Base-by-base conservation (phyloP, 2,113 vertebrate species). In the Philantomba maxwellii region DNA sequence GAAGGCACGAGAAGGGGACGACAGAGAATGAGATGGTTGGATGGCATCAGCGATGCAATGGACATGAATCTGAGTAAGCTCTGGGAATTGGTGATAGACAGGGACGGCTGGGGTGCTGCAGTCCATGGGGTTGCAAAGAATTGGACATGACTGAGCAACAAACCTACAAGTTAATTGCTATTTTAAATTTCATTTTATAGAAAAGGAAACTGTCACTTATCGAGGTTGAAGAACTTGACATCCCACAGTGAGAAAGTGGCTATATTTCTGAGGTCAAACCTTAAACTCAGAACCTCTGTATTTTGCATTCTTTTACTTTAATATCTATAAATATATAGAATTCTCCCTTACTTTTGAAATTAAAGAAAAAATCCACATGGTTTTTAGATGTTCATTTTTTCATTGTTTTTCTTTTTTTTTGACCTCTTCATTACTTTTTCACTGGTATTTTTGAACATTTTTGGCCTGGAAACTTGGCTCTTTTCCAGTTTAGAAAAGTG, bases 311-410 rank as follows among this genome's bases (percentile, higher is more conserved):
- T 83, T 81, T 86, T 81, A 66, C 39, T 94, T 86, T 85, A 70
- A 77, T 66, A 57, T 6, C 21, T 39, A 7, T 64, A 81, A 45
- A 45, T 80, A 30, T 26, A 36, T 73, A 86, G 17, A 13, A 55
- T 82, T 89, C 6, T 93, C 39, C 47, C 47, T 94, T 75, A 51
- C 21, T 96, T 96, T 53, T 60, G 33, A 92, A 55, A 87, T 30
- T 11, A 17, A 85, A 87, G 78, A 39, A 91, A 95, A 91, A 36
- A 83, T 25, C 9, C 47, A 11, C 12, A 57, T 57, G 9, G 64
- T 12, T 25, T 75, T 4, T 57, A 95, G 30, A 75, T 64, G 25
- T 64, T 82, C 23, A 33, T 51, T 6, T 81, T 53, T 84, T 88
- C 21, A 28, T 73, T 53, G 84, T 85, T 55, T 96, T 75, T 75